Conservation (phyloP, 2,888 invertebrate genomes). For the Limnephilus rhombicus region DNA sequence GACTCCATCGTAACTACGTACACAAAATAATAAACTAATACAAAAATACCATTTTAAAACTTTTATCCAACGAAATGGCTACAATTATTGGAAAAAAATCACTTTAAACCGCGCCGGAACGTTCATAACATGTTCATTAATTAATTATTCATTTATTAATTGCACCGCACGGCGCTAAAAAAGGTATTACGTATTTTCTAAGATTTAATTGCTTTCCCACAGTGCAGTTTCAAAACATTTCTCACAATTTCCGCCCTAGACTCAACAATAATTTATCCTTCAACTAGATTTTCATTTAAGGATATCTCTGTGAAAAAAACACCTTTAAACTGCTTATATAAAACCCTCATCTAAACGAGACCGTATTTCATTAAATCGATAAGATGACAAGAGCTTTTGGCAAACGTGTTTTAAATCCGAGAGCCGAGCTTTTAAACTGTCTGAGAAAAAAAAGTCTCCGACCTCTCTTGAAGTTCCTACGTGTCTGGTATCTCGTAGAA, state of each 20-base stretch:
- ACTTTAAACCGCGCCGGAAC: too few species aligned
- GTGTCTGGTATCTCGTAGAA: constrained; percentile 22
- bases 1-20: too few species aligned
- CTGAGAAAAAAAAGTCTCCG: neutral
- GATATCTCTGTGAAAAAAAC: neutral
- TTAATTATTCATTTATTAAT: too few species aligned
- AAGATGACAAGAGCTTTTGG: neutral
- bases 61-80: too few species aligned
- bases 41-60: too few species aligned
- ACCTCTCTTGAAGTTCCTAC: constrained; percentile 10
- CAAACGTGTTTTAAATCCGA: constrained; percentile 3
- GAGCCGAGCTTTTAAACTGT: constrained; percentile 6
- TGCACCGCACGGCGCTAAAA: too few species aligned
- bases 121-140: too few species aligned
- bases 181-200: too few species aligned
- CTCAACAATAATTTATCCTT: neutral
- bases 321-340: neutral
- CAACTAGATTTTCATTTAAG: neutral
- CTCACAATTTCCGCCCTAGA: neutral
- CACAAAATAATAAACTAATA: too few species aligned
- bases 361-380: neutral
- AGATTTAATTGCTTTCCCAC: neutral
- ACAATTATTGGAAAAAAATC: too few species aligned
- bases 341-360: neutral
- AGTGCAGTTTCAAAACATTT: neutral